Percentiles rank a stretch among this genome's conserved stretches.
phyloP scores from a whole-genome alignment of 2,888 invertebrate genomes.

The Tachystola acroxantha region DNA sequence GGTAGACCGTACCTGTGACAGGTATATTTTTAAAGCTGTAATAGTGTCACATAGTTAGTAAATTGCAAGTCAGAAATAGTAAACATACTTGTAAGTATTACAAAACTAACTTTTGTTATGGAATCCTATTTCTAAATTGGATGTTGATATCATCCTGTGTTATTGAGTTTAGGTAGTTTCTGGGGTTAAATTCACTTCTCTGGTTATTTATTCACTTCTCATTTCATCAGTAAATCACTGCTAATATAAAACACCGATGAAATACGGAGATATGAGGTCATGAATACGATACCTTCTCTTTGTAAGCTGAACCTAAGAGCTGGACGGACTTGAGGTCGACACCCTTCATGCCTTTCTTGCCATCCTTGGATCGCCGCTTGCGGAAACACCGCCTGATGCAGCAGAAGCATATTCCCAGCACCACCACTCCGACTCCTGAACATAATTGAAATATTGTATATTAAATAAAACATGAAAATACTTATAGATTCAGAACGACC shows the following conservation, averaged over 20 bases:
- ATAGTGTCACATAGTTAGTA: neutral
- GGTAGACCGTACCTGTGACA: no score
- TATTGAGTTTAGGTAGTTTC: conserved; percentile 1
- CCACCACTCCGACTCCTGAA: conserved; percentile 84
- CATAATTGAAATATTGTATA: neutral
- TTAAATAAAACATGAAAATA: no score
- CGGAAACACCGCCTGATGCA: conserved; percentile 95
- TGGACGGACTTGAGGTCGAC: conserved; percentile 98
- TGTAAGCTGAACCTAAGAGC: conserved; percentile 96
- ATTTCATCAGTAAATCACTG: conserved; percentile 12
- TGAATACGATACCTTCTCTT: conserved; percentile 92
- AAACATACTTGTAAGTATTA: conserved; percentile 1
- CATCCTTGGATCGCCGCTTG: conserved; percentile 95
- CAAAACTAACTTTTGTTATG: neutral
- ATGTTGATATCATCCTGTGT: conserved; percentile 4
- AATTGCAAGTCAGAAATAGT: neutral
- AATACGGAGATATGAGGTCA: neutral
- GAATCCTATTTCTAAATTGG: neutral
- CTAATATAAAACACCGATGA: no score
- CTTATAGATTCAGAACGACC: no score
- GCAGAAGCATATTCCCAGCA: conserved; percentile 92
- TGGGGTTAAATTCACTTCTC: no score
- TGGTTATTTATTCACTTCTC: no score
- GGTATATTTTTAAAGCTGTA: no score
- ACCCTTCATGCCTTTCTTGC: conserved; percentile 95